Percentiles rank a stretch among this genome's conserved stretches.
Evolutionary conservation across 2,797 vertebrate genomes (phyloP).

Genomic region (Megaceryle alcyon): DNA sequence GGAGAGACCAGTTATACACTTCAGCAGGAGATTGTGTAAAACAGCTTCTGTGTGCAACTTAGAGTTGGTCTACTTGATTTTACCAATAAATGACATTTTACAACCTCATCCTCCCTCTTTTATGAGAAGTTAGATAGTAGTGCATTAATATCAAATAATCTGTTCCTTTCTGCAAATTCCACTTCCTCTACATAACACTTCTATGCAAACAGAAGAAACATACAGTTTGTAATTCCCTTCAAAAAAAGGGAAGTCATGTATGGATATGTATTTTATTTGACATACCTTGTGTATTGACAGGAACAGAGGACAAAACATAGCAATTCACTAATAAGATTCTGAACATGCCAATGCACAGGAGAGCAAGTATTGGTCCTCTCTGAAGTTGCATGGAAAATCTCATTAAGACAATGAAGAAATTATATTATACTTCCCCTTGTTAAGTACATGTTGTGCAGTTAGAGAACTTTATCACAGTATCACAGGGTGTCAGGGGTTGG

Average conservation of each 20-base stretch:
- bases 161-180: not conserved
- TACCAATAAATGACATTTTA: not conserved
- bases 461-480: not conserved
- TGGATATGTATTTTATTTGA: not conserved
- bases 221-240: not conserved
- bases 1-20: not conserved
- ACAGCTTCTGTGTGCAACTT: not conserved
- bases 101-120: not conserved
- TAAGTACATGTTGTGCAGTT: not conserved
- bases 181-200: not conserved
- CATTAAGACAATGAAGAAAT: not conserved
- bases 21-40: not conserved
- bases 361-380: not conserved
- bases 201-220: not conserved
- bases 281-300: not conserved
- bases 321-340: not conserved
- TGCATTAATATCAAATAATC: not conserved
- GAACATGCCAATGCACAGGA: not conserved
- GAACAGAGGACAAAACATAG: not conserved
- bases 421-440: not conserved
- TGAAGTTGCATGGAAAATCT: accelerated
- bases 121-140: not conserved
- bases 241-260: not conserved
- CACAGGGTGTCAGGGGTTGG: too few relatives aligned
- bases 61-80: not conserved